Evolutionary conservation across 2,888 invertebrate species (phyloP), one percentile per base, ranked within the genome.

Genomic region (Drosophila gaucha): DNA sequence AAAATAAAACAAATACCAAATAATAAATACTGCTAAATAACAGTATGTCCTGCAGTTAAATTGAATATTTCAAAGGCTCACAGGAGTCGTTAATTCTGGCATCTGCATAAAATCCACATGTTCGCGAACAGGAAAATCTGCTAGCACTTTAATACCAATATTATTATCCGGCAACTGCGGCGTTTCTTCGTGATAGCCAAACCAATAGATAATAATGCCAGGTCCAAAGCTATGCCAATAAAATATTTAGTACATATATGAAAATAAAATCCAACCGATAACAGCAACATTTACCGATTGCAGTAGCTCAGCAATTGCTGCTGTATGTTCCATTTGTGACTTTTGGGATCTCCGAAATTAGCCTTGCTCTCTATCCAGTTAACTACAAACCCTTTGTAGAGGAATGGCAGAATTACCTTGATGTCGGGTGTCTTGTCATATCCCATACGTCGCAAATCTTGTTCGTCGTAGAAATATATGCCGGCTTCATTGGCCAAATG

Each of bases 301-400:
- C 96, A 96, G 88, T 98, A 98, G 90, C 97, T 96, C 74, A 94
- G 93, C 82, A 96, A 95, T 90, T 98, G 98, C 76, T 97, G 96
- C 82, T 95, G 95, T 52, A 96, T 93, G 91, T 98, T 97, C 10
- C 94, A 94, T 41, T 94, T 93, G 91, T 98, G 98, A 56, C 95
- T 94, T 79, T 95, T 95, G 72, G 94, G 93, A 92, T 97, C 97
- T 3, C 97, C 98, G 93, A 98, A 98, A n/a, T 96, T 93, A 0
- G 98, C 98, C 92, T 98, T 98, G 83, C 98, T 98, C 92, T 98
- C 98, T 65, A 98, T 97, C 98, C 98, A 98, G 90, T 98, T 97
- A 0, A 98, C 94, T 24, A 98, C 94, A 84, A 95, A 94, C 2
- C 96, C 97, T 90, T 97, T 95, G 22, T 97, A 94, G 28, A 96